Percentiles rank a stretch among this genome's conserved stretches.
phyloP scores from a whole-genome alignment of 2,113 vertebrate genomes.

The Lampris megalopsis region DNA sequence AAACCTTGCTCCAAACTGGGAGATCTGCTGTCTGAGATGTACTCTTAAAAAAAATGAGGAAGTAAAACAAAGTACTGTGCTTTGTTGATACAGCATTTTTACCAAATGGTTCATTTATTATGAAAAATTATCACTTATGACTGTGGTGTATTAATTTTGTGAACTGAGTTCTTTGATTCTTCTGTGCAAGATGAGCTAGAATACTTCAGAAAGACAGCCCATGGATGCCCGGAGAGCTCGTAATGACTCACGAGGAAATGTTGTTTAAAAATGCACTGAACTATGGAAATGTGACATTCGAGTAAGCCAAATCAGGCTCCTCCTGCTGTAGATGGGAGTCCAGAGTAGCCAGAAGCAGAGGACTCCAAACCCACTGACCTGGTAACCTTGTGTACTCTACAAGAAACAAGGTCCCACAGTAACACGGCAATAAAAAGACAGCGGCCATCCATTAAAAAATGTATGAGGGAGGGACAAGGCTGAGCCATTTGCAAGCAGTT shows the following conservation, averaged over 20 bases:
- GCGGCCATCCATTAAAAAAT: slow-evolving; percentile 4
- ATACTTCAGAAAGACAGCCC: not conserved
- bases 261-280: slow-evolving; percentile 11
- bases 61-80: too few species aligned
- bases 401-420: slow-evolving; percentile 38
- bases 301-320: slow-evolving; percentile 4
- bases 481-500: not conserved
- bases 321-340: slow-evolving; percentile 23
- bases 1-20: not conserved
- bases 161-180: too few species aligned
- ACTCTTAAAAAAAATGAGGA: too few species aligned
- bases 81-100: too few species aligned
- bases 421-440: slow-evolving; percentile 40
- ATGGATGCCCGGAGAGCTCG: not conserved
- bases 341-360: slow-evolving; percentile 11
- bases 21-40: too few species aligned
- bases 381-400: slow-evolving; percentile 28
- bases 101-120: too few species aligned
- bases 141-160: too few species aligned
- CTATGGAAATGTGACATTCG: slow-evolving; percentile 15
- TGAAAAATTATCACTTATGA: too few species aligned
- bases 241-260: slow-evolving; percentile 1
- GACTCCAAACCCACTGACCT: slow-evolving; percentile 63
- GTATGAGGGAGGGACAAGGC: slow-evolving; percentile 12
- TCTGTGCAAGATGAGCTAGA: too few species aligned